Base-by-base conservation (phyloP, 2,888 invertebrate species). In the Amphimallon solstitiale region DNA sequence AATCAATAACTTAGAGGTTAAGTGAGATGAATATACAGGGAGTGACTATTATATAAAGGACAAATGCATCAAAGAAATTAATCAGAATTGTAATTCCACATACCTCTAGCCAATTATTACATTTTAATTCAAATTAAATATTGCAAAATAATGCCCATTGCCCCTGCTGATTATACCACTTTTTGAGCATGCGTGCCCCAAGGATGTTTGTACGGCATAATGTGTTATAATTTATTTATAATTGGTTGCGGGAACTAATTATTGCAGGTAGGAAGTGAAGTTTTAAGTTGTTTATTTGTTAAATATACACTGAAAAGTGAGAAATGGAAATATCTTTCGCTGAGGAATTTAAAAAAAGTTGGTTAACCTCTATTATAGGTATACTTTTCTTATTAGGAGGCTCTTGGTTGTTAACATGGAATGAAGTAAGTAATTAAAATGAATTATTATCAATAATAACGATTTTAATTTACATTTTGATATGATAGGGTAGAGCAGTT, bases 401-500 rank as follows among this genome's bases (percentile, higher is more conserved):
- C 34, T 86, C 88, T 71, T 89, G 87, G 76, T 85, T 94, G 17
- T 83, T 95, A 54, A 86, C 92, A 77, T 94, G 92, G 92, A 93
- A 95, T 80, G 95, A 95, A 88, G 94, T 93, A 84, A 71, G 61
- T 63, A 45, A 34, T 40, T 54, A 61, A 52, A 60, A 65, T 54
- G 65, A 21, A 37, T 62, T 12, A 12, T 9, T 48, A 35, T 3
- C 1, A 17, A 9, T 15, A 14, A 35, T 34, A 15, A 51, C n/a
- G 1, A 7, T 10, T 5, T 46, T 52, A 51, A 45, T 21, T n/a
- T 69, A 23, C 34, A 38, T 61, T 23, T 67, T 29, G 2, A 49
- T 35, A 1, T 82, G 29, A n/a, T 69, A 91, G 94, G 91, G 91
- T 48, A 87, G 90, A 80, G 92, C 94, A 1, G 93, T 94, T 7